Conservation (phyloP, 2,888 invertebrate genomes). For the Drosophila antonietae region DNA sequence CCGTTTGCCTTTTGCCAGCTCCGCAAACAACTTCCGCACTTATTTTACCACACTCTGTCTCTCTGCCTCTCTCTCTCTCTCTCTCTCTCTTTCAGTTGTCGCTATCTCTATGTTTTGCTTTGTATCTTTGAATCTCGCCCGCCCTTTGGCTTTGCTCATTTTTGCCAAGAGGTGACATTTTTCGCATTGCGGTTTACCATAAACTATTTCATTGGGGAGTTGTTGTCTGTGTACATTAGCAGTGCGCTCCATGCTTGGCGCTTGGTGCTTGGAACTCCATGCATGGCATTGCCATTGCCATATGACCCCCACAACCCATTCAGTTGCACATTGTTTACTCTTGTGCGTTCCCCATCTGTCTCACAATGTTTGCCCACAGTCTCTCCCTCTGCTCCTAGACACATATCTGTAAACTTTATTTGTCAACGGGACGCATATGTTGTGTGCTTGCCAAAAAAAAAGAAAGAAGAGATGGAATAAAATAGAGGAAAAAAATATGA, state of each 20-base stretch:
- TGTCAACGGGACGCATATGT: conserved; percentile 77
- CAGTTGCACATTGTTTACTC: conserved; percentile 68
- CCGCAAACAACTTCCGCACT: conserved; percentile 75
- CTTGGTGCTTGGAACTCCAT: conserved; percentile 18
- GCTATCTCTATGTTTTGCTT: conserved; percentile 5
- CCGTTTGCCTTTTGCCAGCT: conserved; percentile 70
- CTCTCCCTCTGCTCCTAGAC: conserved; percentile 22
- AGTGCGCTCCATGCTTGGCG: conserved; percentile 31
- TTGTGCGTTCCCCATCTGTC: conserved; percentile 68
- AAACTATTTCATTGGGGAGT: conserved; percentile 81
- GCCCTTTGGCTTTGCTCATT: conserved; percentile 63
- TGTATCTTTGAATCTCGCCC: conserved; percentile 51
- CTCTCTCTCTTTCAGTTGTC: neutral
- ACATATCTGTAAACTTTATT: conserved; percentile 76
- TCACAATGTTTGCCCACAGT: conserved; percentile 36
- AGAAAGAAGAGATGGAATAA: neutral
- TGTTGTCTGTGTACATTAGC: conserved; percentile 66
- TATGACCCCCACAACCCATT: conserved; percentile 19
- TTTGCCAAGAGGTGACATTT: conserved; percentile 83
- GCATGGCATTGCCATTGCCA: conserved; percentile 19
- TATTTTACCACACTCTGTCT: conserved; percentile 45
- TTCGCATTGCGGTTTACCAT: conserved; percentile 85
- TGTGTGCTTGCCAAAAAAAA: conserved; percentile 72
- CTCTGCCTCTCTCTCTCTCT: neutral
- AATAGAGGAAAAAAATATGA: conserved; percentile 25